Conservation (phyloP, 2,888 invertebrate genomes). For the Osmoderma eremita region DNA sequence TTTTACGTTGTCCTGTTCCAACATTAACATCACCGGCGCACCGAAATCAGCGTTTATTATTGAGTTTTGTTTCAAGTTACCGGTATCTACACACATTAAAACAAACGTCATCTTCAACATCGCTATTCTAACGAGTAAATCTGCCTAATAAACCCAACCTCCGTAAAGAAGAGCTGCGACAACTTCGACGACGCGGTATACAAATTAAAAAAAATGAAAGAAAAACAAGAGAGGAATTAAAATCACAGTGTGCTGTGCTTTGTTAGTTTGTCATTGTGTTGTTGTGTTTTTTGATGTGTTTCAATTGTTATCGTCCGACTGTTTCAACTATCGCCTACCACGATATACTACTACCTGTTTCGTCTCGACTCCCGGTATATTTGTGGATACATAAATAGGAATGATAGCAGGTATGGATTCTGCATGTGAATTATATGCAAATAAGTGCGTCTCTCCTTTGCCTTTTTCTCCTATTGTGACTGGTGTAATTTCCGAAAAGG, state of each 20-base stretch:
- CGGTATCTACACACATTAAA: slow-evolving; percentile 14
- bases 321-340: slow-evolving; percentile 33
- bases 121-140: slow-evolving; percentile 1
- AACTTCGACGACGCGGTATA: slow-evolving; percentile 12
- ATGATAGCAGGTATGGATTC: slow-evolving; percentile 58
- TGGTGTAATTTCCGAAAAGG: slow-evolving; percentile 20
- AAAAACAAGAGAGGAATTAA: slow-evolving; percentile 19
- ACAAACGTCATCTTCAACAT: neutral
- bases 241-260: slow-evolving; percentile 53
- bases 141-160: no score
- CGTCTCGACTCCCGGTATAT: slow-evolving; percentile 30
- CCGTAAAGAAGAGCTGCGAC: slow-evolving; percentile 20
- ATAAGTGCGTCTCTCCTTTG: slow-evolving; percentile 23
- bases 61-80: slow-evolving; percentile 29
- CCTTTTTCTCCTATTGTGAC: slow-evolving; percentile 11
- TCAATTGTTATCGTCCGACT: slow-evolving; percentile 36
- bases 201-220: neutral
- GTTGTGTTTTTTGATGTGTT: slow-evolving; percentile 48
- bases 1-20: neutral
- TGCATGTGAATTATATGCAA: slow-evolving; percentile 36
- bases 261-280: slow-evolving; percentile 51
- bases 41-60: neutral
- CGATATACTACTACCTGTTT: slow-evolving; percentile 26
- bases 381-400: slow-evolving; percentile 53
- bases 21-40: slow-evolving; percentile 14